A percentile compares a stretch with the other conserved stretches of the same genome.
phyloP scores from a whole-genome alignment of 2,113 vertebrate species.

The Ceratotherium simum region DNA sequence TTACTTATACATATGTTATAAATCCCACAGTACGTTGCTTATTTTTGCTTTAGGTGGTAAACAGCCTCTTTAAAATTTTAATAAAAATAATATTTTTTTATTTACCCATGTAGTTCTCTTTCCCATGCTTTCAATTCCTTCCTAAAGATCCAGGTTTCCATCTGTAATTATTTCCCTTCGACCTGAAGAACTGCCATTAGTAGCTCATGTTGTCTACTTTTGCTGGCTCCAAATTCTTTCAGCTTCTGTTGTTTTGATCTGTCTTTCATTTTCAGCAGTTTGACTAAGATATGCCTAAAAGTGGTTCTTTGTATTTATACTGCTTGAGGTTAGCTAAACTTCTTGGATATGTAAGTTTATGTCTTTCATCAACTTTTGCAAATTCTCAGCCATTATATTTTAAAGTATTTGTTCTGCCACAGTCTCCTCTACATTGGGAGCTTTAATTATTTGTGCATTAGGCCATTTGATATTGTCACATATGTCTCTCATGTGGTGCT shows the following conservation, averaged over 20 bases:
- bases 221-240: not conserved
- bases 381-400: not conserved
- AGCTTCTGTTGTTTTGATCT: not conserved
- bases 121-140: not conserved
- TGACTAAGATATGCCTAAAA: not conserved
- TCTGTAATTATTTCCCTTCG: not conserved
- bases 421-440: not conserved
- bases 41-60: not conserved
- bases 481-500: not conserved
- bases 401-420: not conserved
- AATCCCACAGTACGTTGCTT: not conserved
- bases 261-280: not conserved
- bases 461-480: not conserved
- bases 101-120: not conserved
- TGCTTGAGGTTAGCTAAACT: not conserved
- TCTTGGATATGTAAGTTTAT: not conserved
- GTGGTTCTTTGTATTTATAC: not conserved
- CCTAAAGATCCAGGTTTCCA: no score
- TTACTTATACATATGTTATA: not conserved
- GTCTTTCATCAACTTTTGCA: not conserved
- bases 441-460: not conserved
- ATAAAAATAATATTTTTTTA: not conserved
- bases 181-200: not conserved
- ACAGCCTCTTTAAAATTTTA: not conserved
- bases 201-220: not conserved